Conservation (phyloP, 1,140 invertebrate genomes). For the Drosophila nebulosa region DNA sequence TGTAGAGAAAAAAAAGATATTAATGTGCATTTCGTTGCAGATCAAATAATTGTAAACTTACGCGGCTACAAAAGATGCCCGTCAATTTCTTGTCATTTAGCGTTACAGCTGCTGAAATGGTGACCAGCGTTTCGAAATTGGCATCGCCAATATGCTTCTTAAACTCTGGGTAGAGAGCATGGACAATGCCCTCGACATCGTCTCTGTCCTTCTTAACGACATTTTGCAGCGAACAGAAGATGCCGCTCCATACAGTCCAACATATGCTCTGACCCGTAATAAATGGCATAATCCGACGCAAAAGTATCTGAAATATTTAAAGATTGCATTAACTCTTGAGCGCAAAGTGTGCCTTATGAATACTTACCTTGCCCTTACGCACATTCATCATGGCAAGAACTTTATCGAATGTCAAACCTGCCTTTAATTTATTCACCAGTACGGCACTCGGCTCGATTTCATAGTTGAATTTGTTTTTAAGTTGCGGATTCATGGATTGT, state of each 20-base stretch:
- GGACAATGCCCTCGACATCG: constrained; percentile 82
- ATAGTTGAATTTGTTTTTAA: constrained; percentile 75
- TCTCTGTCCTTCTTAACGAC: constrained; percentile 81
- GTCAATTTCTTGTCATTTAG: constrained; percentile 72
- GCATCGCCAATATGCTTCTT: constrained; percentile 81
- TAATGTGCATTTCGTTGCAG: neutral
- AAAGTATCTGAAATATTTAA: constrained; percentile 81
- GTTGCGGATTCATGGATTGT: constrained; percentile 80
- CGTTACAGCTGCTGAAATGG: constrained; percentile 59
- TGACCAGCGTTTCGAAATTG: constrained; percentile 67
- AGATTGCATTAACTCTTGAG: too few species aligned
- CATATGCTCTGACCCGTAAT: constrained; percentile 81
- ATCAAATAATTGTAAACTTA: constrained; percentile 34
- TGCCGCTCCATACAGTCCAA: constrained; percentile 82
- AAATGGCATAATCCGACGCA: constrained; percentile 83
- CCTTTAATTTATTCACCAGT: constrained; percentile 84
- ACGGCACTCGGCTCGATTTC: constrained; percentile 80
- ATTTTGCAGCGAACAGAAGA: constrained; percentile 82
- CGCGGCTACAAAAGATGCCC: constrained; percentile 77
- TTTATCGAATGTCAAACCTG: constrained; percentile 85
- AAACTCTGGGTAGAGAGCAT: constrained; percentile 83
- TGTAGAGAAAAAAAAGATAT: constrained; percentile 13
- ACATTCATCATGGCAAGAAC: constrained; percentile 86
- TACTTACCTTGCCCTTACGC: constrained; percentile 87
- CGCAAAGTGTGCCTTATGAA: neutral